A percentile compares a stretch with the other conserved stretches of the same genome.
phyloP scores from a whole-genome alignment of 1,140 invertebrate species.

The Leptopilina boulardi region DNA sequence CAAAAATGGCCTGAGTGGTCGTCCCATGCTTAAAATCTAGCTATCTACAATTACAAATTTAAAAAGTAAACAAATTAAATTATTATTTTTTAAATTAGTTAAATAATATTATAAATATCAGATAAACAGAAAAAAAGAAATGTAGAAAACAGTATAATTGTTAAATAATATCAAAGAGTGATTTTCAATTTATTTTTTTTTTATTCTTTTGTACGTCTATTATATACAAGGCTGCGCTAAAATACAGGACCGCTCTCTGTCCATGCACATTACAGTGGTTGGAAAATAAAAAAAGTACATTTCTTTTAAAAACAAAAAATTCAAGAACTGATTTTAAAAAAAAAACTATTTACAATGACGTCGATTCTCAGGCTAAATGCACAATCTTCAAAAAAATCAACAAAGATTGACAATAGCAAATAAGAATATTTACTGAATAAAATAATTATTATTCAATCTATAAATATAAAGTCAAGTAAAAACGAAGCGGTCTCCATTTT shows the following conservation, averaged over 20 bases:
- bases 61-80: neutral
- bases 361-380: conserved; percentile 57
- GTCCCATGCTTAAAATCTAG: neutral
- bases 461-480: conserved; percentile 8
- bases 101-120: too few species aligned
- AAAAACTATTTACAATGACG: conserved; percentile 19
- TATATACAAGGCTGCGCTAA: conserved; percentile 67
- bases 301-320: conserved; percentile 40
- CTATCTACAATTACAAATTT: neutral
- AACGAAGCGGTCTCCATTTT: neutral
- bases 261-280: conserved; percentile 53
- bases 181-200: conserved; percentile 51
- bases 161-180: neutral
- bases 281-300: conserved; percentile 47
- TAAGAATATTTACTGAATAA: conserved; percentile 67
- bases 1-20: conserved; percentile 67
- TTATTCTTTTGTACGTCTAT: conserved; percentile 65
- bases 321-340: conserved; percentile 43
- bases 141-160: neutral
- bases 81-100: too few species aligned
- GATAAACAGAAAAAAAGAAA: neutral
- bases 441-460: neutral
- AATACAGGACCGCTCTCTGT: conserved; percentile 48
- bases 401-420: conserved; percentile 67
- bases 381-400: conserved; percentile 60